Base-by-base conservation (phyloP, 1,140 invertebrate genomes). In the Diachasma alloeum region DNA sequence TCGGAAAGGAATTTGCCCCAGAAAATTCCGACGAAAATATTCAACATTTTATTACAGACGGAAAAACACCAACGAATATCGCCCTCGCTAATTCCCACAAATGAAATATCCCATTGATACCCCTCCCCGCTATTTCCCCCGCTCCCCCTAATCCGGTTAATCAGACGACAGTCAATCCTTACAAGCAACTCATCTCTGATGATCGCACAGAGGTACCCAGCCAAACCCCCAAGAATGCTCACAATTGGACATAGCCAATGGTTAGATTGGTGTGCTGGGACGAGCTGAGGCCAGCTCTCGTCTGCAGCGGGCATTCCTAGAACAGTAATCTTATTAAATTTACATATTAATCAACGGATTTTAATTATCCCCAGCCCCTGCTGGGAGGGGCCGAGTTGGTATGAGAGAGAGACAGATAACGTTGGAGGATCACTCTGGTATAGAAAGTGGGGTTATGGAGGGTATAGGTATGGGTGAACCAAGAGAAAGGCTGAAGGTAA, bases 341-440 rank as follows among this genome's bases (percentile, higher is more conserved):
- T 96, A 96, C 95, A 96, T 96, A 96, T 96, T 96, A 96, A 96
- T 96, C 95, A 96, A 96, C 94, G 94, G 94, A 96, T 96, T 96
- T 96, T 96, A 96, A 96, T 96, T 96, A 96, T 95, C 93, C 92
- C 91, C 93, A 88, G 87, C 87, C 86, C 87, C 83, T 76, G 81
- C 70, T 80, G 78, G 71, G 75, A 74, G 74, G 72, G 44, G 72
- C 69, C 53, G 17, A 24, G 39, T 66, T 13, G 39, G 46, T 26
- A 36, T 78, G 73, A 75, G 19, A 67, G 69, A 72, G 53, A 59
- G 68, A 42, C 70, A 70, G 37, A 71, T 70, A 79, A 74, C 63
- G 70, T 75, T 37, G 66, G 31, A 39, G 36, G 66, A 63, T 63
- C 59, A 63, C 24, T 63, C 59, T 37, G 67, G 67, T 69, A 75